Conservation (phyloP, 2,888 invertebrate species). For the Caenorhabditis macrosperma region DNA sequence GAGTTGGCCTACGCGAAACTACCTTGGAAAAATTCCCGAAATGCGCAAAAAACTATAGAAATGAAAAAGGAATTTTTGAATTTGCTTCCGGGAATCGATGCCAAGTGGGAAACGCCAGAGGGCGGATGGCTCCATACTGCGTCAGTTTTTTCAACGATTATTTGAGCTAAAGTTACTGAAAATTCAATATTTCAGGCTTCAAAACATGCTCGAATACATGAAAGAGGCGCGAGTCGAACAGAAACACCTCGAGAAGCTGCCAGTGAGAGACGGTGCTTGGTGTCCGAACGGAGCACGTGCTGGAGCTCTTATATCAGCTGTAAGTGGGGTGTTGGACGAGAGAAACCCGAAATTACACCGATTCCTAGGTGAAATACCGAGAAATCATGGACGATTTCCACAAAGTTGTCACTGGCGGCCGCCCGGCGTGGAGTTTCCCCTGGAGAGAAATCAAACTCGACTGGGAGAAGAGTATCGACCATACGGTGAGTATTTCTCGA, state of each 20-base stretch:
- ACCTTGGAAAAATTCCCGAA: constrained; percentile 36
- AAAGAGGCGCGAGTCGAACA: constrained; percentile 1
- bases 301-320: constrained; percentile 28
- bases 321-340: background rate
- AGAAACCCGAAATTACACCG: background rate
- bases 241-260: constrained; percentile 5
- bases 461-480: constrained; percentile 6
- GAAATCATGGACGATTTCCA: constrained; percentile 37
- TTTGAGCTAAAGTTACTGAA: background rate
- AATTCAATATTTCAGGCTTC: constrained; percentile 25
- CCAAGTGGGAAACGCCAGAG: background rate
- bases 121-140: constrained; percentile 23
- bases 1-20: constrained; percentile 20
- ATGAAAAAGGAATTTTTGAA: constrained; percentile 36
- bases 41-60: constrained; percentile 14
- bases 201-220: constrained; percentile 22
- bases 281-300: constrained; percentile 56
- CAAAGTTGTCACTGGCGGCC: constrained; percentile 16
- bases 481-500: constrained; percentile 15
- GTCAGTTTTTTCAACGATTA: constrained; percentile 1
- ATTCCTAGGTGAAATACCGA: constrained; percentile 32
- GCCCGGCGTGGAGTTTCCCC: constrained; percentile 11
- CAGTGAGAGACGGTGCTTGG: constrained; percentile 53
- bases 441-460: constrained; percentile 40
- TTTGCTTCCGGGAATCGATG: background rate